Conservation (phyloP, 2,113 vertebrate genomes). For the Eretmochelys imbricata region DNA sequence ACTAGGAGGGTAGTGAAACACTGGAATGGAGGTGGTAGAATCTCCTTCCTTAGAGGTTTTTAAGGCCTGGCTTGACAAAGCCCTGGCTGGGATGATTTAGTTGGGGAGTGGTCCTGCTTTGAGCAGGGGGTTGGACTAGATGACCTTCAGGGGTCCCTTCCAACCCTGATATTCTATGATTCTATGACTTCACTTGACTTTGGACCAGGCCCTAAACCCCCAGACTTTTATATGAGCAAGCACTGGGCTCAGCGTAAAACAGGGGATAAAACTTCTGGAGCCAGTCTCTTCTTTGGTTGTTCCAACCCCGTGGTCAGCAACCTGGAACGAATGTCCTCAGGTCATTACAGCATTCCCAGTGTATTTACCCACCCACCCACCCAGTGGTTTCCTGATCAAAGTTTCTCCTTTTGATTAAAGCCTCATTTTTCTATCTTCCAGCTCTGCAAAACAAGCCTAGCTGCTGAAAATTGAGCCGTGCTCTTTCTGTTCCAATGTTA, state of each 20-base stretch:
- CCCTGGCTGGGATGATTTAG: too few species aligned
- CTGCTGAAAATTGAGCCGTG: not conserved
- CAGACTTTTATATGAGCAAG: not conserved
- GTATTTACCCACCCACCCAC: not conserved
- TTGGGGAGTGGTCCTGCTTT: too few species aligned
- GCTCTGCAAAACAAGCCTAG: not conserved
- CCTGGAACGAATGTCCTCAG: not conserved
- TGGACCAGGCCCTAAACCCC: not conserved
- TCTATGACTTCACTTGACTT: not conserved
- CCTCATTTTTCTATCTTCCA: not conserved
- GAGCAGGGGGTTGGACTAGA: too few species aligned
- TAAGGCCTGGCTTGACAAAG: too few species aligned
- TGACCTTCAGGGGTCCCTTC: too few species aligned
- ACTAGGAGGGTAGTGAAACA: too few species aligned
- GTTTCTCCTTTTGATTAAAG: not conserved
- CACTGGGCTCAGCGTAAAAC: rapidly evolving
- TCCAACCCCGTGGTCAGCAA: not conserved
- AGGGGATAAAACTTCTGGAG: not conserved
- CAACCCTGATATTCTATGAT: too few species aligned
- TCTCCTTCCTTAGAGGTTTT: too few species aligned
- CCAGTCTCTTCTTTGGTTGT: not conserved
- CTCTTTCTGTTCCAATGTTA: constrained; percentile 25
- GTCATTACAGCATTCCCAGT: not conserved
- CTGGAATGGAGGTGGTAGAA: too few species aligned
- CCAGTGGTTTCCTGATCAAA: not conserved